Percentiles rank a stretch among this genome's conserved stretches.
phyloP scores from a whole-genome alignment of 2,888 invertebrate species.

The Boloria euphrosyne region DNA sequence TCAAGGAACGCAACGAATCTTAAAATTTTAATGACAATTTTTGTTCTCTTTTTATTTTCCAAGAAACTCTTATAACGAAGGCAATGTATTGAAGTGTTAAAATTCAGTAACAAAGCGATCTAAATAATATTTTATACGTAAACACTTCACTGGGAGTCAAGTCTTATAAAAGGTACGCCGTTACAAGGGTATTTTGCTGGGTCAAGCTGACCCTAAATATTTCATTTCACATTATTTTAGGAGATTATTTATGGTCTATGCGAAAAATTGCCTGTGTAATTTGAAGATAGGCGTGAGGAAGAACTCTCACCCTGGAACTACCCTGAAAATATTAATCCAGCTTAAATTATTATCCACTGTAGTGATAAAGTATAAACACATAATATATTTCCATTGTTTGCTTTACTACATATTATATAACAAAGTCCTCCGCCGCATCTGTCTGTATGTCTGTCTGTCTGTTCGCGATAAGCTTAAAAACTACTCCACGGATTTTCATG shows the following conservation, averaged over 20 bases:
- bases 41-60: background rate
- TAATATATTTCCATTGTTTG: too few relatives aligned
- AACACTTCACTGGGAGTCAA: constrained; percentile 27
- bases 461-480: too few relatives aligned
- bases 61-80: background rate
- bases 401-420: too few relatives aligned
- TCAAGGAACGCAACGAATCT: too few relatives aligned
- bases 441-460: too few relatives aligned
- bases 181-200: constrained; percentile 36
- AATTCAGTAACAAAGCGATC: constrained; percentile 27
- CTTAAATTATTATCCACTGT: background rate
- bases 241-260: constrained; percentile 36
- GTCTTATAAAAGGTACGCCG: constrained; percentile 32
- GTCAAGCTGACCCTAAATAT: constrained; percentile 37
- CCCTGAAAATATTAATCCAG: constrained; percentile 15
- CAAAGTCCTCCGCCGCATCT: too few relatives aligned
- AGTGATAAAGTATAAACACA: background rate
- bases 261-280: constrained; percentile 26
- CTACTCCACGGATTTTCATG: too few relatives aligned
- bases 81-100: constrained; percentile 21
- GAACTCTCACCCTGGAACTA: background rate
- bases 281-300: constrained; percentile 17
- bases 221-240: constrained; percentile 44
- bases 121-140: constrained; percentile 37
- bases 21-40: background rate